phyloP scores from a whole-genome alignment of 2,888 invertebrate genomes.

The Trachelus troglodyta region DNA sequence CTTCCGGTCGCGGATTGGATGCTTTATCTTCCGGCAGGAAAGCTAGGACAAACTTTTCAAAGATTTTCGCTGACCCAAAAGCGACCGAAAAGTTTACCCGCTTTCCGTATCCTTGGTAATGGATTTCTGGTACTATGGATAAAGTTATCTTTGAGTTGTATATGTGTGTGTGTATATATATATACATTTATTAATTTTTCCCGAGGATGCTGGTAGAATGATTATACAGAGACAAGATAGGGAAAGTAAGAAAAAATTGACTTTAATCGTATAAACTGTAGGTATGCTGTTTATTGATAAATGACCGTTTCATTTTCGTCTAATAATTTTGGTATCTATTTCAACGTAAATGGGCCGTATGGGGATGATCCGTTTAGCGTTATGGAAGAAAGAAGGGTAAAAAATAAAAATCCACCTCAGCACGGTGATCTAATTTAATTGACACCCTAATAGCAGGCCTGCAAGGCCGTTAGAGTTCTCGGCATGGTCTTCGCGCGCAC shows the following conservation, averaged over 20 bases:
- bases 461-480: constrained; percentile 50
- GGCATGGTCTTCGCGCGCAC: constrained; percentile 31
- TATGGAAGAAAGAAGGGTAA: neutral
- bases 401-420: constrained; percentile 34
- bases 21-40: neutral
- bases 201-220: too few relatives aligned
- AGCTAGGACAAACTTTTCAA: constrained; percentile 1
- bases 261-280: neutral
- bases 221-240: too few relatives aligned
- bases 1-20: constrained; percentile 9
- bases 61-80: constrained; percentile 36
- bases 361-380: neutral
- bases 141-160: neutral
- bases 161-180: too few relatives aligned
- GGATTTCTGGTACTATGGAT: neutral
- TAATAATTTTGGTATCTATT: neutral
- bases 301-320: neutral
- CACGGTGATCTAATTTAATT: constrained; percentile 63
- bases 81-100: neutral
- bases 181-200: too few relatives aligned
- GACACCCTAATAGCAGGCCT: constrained; percentile 59
- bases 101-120: neutral
- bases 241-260: neutral
- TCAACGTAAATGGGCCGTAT: neutral
- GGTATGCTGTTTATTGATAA: too few relatives aligned